Evolutionary conservation across 2,888 invertebrate species (phyloP).

Genomic region (Pheosia tremula): DNA sequence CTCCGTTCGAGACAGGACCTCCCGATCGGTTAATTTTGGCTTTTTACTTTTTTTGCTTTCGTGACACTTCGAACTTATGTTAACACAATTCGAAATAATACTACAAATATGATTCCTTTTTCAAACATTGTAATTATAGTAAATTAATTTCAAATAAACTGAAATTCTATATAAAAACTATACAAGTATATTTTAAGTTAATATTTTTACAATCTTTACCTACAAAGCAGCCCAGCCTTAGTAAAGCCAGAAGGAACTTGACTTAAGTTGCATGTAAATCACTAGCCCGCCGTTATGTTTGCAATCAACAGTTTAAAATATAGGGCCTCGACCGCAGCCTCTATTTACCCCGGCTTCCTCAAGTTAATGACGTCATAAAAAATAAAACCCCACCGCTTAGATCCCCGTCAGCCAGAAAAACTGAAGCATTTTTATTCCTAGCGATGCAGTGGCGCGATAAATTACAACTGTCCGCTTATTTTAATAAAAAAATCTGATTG

Average conservation of each 20-base stretch:
- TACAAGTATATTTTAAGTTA: not conserved
- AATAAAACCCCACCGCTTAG: conserved; percentile 71
- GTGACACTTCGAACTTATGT: not conserved
- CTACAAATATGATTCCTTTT: no score
- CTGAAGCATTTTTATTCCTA: conserved; percentile 54
- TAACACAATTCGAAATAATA: no score
- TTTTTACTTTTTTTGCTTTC: not conserved
- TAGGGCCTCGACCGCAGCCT: conserved; percentile 64
- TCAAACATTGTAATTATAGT: no score
- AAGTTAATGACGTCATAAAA: conserved; percentile 79
- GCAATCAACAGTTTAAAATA: conserved; percentile 71
- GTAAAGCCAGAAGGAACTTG: conserved; percentile 37
- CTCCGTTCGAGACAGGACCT: not conserved
- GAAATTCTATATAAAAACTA: no score
- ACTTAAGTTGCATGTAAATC: conserved; percentile 42
- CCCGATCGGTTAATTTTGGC: not conserved
- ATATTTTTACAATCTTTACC: not conserved
- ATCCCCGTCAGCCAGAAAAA: conserved; percentile 62
- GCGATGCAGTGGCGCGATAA: conserved; percentile 66
- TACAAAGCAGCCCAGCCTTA: conserved; percentile 25
- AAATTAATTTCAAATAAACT: no score
- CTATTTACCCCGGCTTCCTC: conserved; percentile 72
- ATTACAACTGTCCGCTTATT: conserved; percentile 63
- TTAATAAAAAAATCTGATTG: conserved; percentile 31
- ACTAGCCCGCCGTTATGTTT: conserved; percentile 41